Evolutionary conservation across 2,888 invertebrate species (phyloP).

Genomic region (Conomelus anceps): DNA sequence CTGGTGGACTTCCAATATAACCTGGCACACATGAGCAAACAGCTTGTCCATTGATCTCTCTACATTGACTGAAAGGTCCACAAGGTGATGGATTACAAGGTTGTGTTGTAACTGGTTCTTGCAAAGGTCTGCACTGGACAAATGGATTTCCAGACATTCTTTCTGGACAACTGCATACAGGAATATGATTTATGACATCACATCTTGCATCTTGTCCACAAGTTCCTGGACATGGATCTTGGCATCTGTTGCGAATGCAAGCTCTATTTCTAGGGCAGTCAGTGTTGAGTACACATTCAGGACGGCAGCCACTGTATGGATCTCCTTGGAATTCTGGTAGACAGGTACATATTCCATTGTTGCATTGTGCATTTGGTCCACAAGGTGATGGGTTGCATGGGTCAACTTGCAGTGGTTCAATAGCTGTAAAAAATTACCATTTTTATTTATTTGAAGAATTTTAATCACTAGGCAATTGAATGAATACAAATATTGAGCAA

Average conservation of each 20-base stretch:
- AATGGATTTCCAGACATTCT: slow-evolving; percentile 67
- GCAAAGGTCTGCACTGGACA: slow-evolving; percentile 54
- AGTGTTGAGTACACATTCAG: slow-evolving; percentile 69
- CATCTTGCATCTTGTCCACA: slow-evolving; percentile 72
- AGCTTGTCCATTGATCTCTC: slow-evolving; percentile 53
- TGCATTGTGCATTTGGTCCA: slow-evolving; percentile 60
- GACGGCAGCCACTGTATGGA: slow-evolving; percentile 54
- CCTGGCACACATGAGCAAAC: slow-evolving; percentile 57
- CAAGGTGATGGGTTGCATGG: slow-evolving; percentile 63
- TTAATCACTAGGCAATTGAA: too few species aligned
- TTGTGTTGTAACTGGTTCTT: slow-evolving; percentile 47
- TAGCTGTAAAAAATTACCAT: slow-evolving; percentile 33
- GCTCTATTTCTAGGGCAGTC: slow-evolving; percentile 65
- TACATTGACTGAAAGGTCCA: slow-evolving; percentile 63
- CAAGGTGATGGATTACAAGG: slow-evolving; percentile 70
- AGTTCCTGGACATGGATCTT: slow-evolving; percentile 69
- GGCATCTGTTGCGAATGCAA: slow-evolving; percentile 65
- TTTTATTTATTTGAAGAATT: background rate
- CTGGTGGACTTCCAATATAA: slow-evolving; percentile 63
- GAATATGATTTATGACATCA: slow-evolving; percentile 62
- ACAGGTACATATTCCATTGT: slow-evolving; percentile 36
- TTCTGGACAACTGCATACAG: slow-evolving; percentile 58
- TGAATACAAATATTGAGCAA: background rate
- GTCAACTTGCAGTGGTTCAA: slow-evolving; percentile 41
- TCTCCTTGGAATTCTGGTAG: slow-evolving; percentile 40